Evolutionary conservation across 2,888 invertebrate species (phyloP).

Genomic region (Polymixis flavicincta): DNA sequence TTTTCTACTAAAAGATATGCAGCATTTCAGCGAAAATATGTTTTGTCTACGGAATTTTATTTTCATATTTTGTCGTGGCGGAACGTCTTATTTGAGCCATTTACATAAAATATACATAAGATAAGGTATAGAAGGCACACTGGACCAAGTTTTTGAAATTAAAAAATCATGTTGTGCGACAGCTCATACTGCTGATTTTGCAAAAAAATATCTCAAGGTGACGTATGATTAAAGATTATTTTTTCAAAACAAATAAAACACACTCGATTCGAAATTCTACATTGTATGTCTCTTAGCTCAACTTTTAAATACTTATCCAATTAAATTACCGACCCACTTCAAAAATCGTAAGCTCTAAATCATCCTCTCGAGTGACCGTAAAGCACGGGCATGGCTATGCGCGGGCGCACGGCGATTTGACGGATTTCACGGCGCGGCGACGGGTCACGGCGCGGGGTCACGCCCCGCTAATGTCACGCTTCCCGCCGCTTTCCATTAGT

Average conservation of each 20-base stretch:
- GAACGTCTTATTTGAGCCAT: not conserved
- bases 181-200: no score
- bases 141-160: no score
- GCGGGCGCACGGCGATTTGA: conserved; percentile 90
- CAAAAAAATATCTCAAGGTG: no score
- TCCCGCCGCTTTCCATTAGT: conserved; percentile 82
- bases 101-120: no score
- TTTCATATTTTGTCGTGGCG: not conserved
- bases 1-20: not conserved
- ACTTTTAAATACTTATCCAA: no score
- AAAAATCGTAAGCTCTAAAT: conserved; percentile 67
- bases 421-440: conserved; percentile 86
- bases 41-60: not conserved
- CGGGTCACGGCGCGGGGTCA: conserved; percentile 87
- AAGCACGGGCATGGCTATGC: conserved; percentile 74
- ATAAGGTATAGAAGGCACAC: no score
- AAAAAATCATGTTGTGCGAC: no score
- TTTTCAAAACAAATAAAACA: no score
- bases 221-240: no score
- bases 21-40: not conserved
- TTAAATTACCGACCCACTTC: not conserved
- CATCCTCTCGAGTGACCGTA: conserved; percentile 68
- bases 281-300: no score
- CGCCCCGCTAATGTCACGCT: conserved; percentile 86
- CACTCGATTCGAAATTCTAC: no score